Conservation (phyloP, 2,797 vertebrate species). For the Pteropus rufus region DNA sequence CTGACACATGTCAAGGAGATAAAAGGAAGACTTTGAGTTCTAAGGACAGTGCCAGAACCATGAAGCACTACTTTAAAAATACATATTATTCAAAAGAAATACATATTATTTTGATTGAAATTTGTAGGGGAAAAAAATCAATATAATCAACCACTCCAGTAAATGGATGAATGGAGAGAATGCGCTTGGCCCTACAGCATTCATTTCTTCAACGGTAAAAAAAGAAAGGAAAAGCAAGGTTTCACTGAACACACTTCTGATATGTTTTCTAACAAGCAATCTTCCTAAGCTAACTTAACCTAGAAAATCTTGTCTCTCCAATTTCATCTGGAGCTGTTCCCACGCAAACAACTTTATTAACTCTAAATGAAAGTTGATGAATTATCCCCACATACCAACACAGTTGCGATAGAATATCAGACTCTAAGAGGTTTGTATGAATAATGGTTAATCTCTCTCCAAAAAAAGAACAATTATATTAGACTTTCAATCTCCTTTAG, state of each 20-base stretch:
- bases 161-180: slow-evolving; percentile 40
- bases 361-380: background rate
- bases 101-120: slow-evolving; percentile 65
- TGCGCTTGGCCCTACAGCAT: background rate
- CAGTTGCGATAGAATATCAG: background rate
- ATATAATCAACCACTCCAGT: slow-evolving; percentile 55
- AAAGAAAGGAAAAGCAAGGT: background rate
- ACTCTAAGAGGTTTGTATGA: background rate
- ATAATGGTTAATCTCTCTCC: background rate
- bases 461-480: background rate
- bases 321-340: background rate
- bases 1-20: slow-evolving; percentile 65
- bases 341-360: background rate
- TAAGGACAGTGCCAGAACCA: background rate
- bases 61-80: slow-evolving; percentile 21
- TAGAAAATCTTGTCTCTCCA: background rate
- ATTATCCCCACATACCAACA: background rate
- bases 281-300: slow-evolving; percentile 18
- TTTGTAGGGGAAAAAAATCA: slow-evolving; percentile 54
- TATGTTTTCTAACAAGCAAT: slow-evolving; percentile 25
- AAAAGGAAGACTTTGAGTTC: slow-evolving; percentile 45
- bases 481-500: background rate
- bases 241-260: background rate
- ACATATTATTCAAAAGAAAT: slow-evolving; percentile 38
- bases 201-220: slow-evolving; percentile 30